These are phyloP conservation scores for Shinisaurus crocodilurus DNA, from an alignment of 2,113 vertebrate species.

Conservation along the genomic window DNA sequence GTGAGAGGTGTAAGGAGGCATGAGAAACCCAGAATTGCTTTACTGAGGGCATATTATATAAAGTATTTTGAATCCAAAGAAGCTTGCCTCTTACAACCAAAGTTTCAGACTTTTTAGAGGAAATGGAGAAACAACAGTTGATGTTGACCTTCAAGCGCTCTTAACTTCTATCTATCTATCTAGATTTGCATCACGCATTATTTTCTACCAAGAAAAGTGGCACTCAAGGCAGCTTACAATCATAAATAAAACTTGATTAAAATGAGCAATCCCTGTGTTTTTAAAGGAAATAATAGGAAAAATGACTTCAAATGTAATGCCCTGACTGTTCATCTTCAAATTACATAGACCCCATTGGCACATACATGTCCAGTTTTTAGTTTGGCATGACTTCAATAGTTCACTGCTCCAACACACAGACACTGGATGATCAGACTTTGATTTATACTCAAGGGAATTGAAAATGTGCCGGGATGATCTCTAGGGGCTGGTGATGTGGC, in stretches of 20 bases:
- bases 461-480: neutral
- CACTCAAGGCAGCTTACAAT: too few relatives aligned
- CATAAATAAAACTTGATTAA: too few relatives aligned
- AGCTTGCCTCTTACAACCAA: constrained; percentile 51
- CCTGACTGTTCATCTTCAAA: neutral
- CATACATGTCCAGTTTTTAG: neutral
- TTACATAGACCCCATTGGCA: neutral
- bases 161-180: neutral
- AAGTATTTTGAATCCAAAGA: constrained; percentile 61
- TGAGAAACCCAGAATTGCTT: constrained; percentile 68
- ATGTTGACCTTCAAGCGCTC: constrained; percentile 38
- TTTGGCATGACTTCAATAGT: neutral
- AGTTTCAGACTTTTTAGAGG: constrained; percentile 57
- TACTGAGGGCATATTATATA: constrained; percentile 70
- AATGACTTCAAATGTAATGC: neutral
- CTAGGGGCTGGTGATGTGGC: neutral
- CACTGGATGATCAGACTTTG: neutral
- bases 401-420: neutral
- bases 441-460: neutral
- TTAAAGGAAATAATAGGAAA: neutral
- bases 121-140: constrained; percentile 26
- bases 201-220: too few relatives aligned
- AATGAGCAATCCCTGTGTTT: neutral
- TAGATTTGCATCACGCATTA: too few relatives aligned
- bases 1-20: constrained; percentile 72